Evolutionary conservation across 2,797 vertebrate genomes (phyloP).

Genomic region (Malurus leucopterus): DNA sequence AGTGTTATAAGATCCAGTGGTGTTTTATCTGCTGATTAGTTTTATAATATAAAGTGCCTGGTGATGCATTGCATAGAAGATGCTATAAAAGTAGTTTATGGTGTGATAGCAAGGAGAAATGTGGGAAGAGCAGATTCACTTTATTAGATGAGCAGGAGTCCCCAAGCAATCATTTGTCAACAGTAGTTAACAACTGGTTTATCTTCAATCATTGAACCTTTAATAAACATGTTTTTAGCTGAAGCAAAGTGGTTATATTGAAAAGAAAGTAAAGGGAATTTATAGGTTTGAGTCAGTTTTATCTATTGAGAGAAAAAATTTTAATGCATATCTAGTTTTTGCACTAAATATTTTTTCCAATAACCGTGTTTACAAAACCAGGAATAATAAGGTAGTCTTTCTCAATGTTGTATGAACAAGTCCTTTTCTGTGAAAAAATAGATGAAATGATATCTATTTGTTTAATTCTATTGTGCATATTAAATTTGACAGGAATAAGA

Average conservation of each 20-base stretch:
- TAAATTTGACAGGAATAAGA: neutral
- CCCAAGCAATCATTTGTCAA: conserved; percentile 39
- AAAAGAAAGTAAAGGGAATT: conserved; percentile 33
- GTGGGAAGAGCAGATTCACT: conserved; percentile 12
- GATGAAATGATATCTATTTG: neutral
- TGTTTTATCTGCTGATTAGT: conserved; percentile 57
- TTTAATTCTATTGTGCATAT: neutral
- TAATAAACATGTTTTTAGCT: conserved; percentile 36
- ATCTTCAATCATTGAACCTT: conserved; percentile 44
- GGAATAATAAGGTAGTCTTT: neutral
- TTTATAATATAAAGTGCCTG: conserved; percentile 35
- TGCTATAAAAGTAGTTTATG: conserved; percentile 58
- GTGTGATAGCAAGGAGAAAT: conserved; percentile 32
- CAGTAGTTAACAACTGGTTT: conserved; percentile 43
- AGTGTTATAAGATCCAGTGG: neutral
- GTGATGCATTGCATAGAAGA: conserved; percentile 11
- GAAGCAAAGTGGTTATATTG: conserved; percentile 23
- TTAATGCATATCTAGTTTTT: neutral
- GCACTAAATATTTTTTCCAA: neutral
- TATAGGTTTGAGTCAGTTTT: neutral
- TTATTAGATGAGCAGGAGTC: conserved; percentile 31
- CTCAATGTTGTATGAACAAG: neutral
- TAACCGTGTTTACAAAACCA: neutral
- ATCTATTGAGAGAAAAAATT: neutral
- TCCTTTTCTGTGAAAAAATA: neutral